Conservation (phyloP, 2,888 invertebrate species). For the Iselma pallidipennis region DNA sequence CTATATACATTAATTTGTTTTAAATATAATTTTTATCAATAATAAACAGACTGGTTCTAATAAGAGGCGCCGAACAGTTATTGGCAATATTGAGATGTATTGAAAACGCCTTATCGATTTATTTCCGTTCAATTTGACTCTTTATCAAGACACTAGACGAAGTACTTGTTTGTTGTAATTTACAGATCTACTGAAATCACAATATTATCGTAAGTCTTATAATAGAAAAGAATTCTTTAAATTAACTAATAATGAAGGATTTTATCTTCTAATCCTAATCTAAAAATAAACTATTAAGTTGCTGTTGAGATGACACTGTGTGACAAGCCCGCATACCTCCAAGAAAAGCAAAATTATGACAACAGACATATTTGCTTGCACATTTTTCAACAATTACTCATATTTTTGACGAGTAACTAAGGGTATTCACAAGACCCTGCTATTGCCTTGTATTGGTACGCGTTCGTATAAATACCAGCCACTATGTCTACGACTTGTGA, state of each 20-base stretch:
- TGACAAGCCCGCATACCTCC: background rate
- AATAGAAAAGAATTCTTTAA: too few relatives aligned
- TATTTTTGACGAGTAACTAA: background rate
- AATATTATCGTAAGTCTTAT: too few relatives aligned
- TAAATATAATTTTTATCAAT: background rate
- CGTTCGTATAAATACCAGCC: too few relatives aligned
- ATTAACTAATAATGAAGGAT: too few relatives aligned
- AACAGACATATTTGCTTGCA: background rate
- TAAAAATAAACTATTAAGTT: background rate
- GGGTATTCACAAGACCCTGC: too few relatives aligned
- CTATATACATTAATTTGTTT: background rate
- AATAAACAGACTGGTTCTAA: background rate
- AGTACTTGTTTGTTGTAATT: too few relatives aligned
- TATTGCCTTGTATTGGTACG: too few relatives aligned
- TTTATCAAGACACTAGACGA: too few relatives aligned
- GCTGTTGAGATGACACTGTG: background rate
- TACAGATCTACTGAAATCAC: too few relatives aligned
- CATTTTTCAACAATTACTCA: background rate
- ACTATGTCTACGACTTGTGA: too few relatives aligned
- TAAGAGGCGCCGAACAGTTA: background rate
- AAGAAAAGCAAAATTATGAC: background rate
- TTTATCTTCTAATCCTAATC: too few relatives aligned
- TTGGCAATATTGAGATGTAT: background rate
- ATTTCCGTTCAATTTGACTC: background rate
- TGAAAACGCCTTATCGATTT: background rate